Conservation (phyloP, 2,797 vertebrate genomes). For the Lophura swinhoii region DNA sequence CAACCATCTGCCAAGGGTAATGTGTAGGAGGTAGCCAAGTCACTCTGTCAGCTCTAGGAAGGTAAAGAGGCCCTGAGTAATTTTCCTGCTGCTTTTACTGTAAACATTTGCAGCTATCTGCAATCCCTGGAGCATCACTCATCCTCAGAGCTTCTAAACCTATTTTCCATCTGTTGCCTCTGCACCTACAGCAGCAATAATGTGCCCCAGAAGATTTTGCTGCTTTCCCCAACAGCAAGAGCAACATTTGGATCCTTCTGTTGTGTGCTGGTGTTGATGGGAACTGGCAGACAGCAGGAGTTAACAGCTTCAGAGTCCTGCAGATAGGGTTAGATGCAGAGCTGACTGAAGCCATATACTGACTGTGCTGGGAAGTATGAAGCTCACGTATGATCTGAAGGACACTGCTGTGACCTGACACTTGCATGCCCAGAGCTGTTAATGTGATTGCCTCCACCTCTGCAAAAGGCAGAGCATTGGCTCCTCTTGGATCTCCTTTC, state of each 20-base stretch:
- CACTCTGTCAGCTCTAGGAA: background rate
- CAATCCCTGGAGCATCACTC: background rate
- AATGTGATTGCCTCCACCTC: background rate
- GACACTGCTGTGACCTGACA: background rate
- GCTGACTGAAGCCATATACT: background rate
- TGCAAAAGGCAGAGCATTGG: background rate
- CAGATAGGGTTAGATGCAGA: background rate
- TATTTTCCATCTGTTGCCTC: constrained; percentile 58
- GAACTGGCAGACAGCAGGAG: background rate
- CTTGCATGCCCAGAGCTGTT: background rate
- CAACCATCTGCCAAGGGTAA: background rate
- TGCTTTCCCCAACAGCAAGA: constrained; percentile 2
- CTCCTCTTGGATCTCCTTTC: background rate
- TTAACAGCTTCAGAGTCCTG: background rate
- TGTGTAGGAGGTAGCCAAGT: background rate
- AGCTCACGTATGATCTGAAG: background rate
- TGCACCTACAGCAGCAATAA: constrained; percentile 30
- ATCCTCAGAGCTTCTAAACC: constrained; percentile 16
- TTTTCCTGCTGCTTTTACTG: constrained; percentile 10
- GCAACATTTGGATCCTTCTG: constrained; percentile 22
- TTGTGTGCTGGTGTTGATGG: constrained; percentile 16
- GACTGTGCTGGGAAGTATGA: background rate
- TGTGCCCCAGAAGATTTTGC: constrained; percentile 18
- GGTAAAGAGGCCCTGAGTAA: background rate
- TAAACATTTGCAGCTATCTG: constrained; percentile 26